phyloP scores from a whole-genome alignment of 2,888 invertebrate species.

The Lissocephala sabroskyi region DNA sequence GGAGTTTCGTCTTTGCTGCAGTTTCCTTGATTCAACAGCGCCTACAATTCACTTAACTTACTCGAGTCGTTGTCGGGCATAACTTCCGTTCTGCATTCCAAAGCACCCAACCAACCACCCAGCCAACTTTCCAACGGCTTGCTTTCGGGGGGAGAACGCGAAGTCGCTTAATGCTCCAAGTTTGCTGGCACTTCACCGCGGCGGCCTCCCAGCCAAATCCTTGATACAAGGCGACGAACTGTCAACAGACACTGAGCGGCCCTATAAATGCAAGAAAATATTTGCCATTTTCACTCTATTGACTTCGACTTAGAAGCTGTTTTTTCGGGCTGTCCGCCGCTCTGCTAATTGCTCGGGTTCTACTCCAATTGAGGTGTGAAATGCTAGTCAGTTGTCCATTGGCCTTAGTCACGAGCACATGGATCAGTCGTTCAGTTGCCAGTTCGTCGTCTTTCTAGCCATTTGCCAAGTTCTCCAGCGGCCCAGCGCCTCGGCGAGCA shows the following conservation, averaged over 20 bases:
- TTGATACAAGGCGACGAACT: no score
- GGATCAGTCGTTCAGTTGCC: no score
- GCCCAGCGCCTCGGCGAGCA: no score
- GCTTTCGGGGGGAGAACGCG: no score
- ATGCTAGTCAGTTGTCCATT: background rate
- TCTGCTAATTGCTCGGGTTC: background rate
- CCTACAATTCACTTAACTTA: constrained; percentile 64
- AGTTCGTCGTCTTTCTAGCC: no score
- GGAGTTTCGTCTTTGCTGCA: constrained; percentile 22
- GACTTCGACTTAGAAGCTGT: background rate
- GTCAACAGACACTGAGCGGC: background rate
- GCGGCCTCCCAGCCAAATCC: no score
- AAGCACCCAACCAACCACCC: no score
- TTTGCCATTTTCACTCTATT: constrained; percentile 15
- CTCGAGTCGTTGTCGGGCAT: constrained; percentile 64
- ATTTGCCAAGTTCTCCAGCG: no score
- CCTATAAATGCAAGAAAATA: constrained; percentile 14
- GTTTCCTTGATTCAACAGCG: constrained; percentile 37
- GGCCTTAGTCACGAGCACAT: no score
- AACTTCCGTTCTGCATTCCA: constrained; percentile 42
- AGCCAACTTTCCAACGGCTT: no score
- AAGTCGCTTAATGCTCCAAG: no score
- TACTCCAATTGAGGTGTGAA: background rate
- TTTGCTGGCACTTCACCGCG: no score
- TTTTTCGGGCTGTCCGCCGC: background rate